Conservation (phyloP, 2,113 vertebrate genomes). For the Panthera tigris region DNA sequence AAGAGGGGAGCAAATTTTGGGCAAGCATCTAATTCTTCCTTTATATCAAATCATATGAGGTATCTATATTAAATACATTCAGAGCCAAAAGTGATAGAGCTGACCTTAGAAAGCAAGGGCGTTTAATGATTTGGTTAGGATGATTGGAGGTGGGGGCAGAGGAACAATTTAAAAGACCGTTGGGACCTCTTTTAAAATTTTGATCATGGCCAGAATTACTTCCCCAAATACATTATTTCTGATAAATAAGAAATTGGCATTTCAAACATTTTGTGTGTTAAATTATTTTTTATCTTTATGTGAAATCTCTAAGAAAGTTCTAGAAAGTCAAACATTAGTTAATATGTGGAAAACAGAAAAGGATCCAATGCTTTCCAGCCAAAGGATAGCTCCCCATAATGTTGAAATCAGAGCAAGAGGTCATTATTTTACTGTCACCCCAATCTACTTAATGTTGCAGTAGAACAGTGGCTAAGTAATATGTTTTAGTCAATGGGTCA, state of each 20-base stretch:
- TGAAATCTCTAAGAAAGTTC: neutral
- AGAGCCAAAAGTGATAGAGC: neutral
- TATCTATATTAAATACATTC: neutral
- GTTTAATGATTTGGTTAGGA: neutral
- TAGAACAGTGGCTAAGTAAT: neutral
- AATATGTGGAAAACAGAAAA: slow-evolving; percentile 9
- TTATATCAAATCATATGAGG: neutral
- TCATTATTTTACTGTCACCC: neutral
- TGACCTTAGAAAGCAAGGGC: slow-evolving; percentile 27
- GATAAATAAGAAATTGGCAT: neutral
- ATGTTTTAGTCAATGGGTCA: neutral
- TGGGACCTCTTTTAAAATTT: neutral
- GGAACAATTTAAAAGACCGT: neutral
- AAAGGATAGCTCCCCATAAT: neutral
- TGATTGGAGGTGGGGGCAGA: neutral
- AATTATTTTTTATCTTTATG: neutral
- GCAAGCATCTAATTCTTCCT: neutral
- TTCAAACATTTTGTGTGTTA: slow-evolving; percentile 24
- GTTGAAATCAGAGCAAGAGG: neutral
- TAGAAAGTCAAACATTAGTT: neutral
- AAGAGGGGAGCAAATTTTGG: neutral
- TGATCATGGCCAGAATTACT: neutral
- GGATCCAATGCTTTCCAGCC: neutral
- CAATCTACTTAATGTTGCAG: neutral
- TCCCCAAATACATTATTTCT: neutral